Evolutionary conservation across 2,888 invertebrate genomes (phyloP).

Genomic region (Acleris cristana): DNA sequence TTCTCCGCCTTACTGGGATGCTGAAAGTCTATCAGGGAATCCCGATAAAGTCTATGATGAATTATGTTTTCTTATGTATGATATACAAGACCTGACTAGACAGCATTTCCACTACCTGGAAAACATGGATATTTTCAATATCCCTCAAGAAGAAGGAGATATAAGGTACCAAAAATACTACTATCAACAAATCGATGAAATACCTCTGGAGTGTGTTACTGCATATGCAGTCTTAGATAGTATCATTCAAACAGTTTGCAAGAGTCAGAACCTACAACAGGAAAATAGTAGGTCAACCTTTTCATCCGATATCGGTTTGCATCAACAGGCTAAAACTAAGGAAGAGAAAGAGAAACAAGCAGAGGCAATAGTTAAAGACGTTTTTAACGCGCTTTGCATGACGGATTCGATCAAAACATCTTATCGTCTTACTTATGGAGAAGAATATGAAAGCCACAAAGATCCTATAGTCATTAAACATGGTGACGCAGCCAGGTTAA

Average conservation of each 20-base stretch:
- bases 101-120: conserved; percentile 76
- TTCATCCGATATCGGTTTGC: conserved; percentile 49
- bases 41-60: conserved; percentile 78
- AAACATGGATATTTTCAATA: conserved; percentile 69
- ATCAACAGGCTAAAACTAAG: conserved; percentile 42
- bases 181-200: conserved; percentile 50
- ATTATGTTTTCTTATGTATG: conserved; percentile 78
- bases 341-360: conserved; percentile 56
- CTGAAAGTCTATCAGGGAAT: conserved; percentile 58
- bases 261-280: conserved; percentile 44
- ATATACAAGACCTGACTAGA: conserved; percentile 78
- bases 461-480: conserved; percentile 67
- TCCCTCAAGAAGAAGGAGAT: conserved; percentile 54
- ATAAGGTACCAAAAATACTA: conserved; percentile 50
- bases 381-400: conserved; percentile 63
- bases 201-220: conserved; percentile 68
- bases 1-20: conserved; percentile 68
- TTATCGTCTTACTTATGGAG: conserved; percentile 68
- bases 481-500: conserved; percentile 65
- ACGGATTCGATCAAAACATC: conserved; percentile 57
- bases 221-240: conserved; percentile 67
- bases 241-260: conserved; percentile 61
- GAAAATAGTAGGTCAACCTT: conserved; percentile 51
- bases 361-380: conserved; percentile 58
- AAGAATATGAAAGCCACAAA: conserved; percentile 67